Base-by-base conservation (phyloP, 37 sponge, comb jelly and placozoan genomes). In the Halichondria panicea region DNA sequence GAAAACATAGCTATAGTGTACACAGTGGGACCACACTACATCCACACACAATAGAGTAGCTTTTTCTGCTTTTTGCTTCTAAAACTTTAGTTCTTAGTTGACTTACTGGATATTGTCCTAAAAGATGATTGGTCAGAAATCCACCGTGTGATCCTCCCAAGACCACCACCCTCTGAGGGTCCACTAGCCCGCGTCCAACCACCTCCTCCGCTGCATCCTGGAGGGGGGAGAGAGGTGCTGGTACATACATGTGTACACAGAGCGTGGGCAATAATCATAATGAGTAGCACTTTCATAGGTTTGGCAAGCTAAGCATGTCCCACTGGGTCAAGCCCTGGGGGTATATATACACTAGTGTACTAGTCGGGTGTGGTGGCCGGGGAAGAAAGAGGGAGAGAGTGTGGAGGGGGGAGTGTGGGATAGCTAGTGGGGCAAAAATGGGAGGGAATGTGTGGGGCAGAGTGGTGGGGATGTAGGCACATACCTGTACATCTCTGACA, bases 61-160 rank as follows among this genome's bases (percentile, higher is more conserved):
- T n/a, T n/a, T n/a, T n/a, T n/a, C n/a, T n/a, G n/a, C n/a, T n/a
- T n/a, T n/a, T n/a, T n/a, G n/a, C n/a, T n/a, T n/a, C 27, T 3
- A 4, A 6, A 56, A 28, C 18, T 50, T 50, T 50, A 12, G 53
- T 19, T 50, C 18, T 50, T 18, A 18, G 18, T 50, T 12, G 53
- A 77, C 91, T 87, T 77, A 91, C 92, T 19, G 97, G 97, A 66
- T 68, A 98, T 68, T 98, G 99, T 34, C 91, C 93, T 12, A 98
- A 57, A 7, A 95, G 71, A 76, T 98, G 99, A 8, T 84, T 76
- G 37, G 89, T 28, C 55, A 98, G 74, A 66, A 98, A 98, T 1
- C 99, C 99, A 13, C 99, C 99, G 61, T 98, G 99, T 12, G 99
- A 98, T 21, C 99, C 99, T 34, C 99, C 99, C 54, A 79, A 37